These are phyloP conservation scores for Lordiphosa mommai DNA, from an alignment of 1,140 invertebrate genomes.

Conservation along the genomic window DNA sequence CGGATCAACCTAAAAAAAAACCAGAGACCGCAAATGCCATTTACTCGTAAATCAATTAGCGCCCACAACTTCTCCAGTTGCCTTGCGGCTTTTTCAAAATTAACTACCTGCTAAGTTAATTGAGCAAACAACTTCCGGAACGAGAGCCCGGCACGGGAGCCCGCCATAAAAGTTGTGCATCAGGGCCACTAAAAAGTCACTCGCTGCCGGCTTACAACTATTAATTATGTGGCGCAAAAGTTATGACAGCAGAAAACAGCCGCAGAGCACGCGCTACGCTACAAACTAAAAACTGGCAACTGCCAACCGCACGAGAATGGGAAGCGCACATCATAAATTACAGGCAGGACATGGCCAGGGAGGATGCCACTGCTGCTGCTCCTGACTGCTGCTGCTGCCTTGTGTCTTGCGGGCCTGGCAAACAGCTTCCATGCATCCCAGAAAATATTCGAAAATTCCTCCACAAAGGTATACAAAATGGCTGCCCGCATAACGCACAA, in stretches of 20 bases:
- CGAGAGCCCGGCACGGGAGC: slow-evolving; percentile 16
- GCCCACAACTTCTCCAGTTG: slow-evolving; percentile 23
- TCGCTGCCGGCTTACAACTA: slow-evolving; percentile 62
- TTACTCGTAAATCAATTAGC: slow-evolving; percentile 66
- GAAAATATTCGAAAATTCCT: slow-evolving; percentile 54
- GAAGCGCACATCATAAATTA: slow-evolving; percentile 77
- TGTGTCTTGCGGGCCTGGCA: slow-evolving; percentile 67
- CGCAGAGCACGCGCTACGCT: slow-evolving; percentile 41
- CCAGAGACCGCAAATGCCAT: slow-evolving; percentile 13
- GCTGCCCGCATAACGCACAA: slow-evolving; percentile 62
- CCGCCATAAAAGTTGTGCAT: slow-evolving; percentile 59
- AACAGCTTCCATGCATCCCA: slow-evolving; percentile 73
- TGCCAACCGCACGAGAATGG: slow-evolving; percentile 33
- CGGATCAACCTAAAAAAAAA: slow-evolving; percentile 19
- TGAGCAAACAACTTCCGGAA: slow-evolving; percentile 64
- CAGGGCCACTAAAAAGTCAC: slow-evolving; percentile 59
- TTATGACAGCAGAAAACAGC: slow-evolving; percentile 76
- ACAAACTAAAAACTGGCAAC: slow-evolving; percentile 60
- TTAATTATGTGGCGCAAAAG: slow-evolving; percentile 71
- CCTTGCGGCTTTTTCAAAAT: slow-evolving; percentile 52
- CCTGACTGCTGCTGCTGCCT: slow-evolving; percentile 40
- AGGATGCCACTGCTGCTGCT: slow-evolving; percentile 26
- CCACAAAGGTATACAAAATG: slow-evolving; percentile 67
- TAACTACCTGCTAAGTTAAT: slow-evolving; percentile 79
- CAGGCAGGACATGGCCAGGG: slow-evolving; percentile 58